Evolutionary conservation across 2,888 invertebrate species (phyloP).

Genomic region (Thera britannica): DNA sequence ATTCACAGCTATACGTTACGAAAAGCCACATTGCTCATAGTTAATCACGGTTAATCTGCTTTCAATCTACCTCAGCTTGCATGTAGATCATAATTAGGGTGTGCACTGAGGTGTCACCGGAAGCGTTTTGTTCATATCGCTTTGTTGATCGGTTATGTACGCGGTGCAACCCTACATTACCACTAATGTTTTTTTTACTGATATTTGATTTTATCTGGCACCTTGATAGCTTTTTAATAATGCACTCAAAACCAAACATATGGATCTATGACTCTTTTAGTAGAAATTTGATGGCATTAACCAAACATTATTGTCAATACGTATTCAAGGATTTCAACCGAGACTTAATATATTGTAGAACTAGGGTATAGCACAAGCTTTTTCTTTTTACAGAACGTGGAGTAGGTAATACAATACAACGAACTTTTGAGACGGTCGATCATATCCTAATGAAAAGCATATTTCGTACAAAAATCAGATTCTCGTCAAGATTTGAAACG

Average conservation of each 20-base stretch:
- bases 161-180: slow-evolving; percentile 58
- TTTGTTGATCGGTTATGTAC: slow-evolving; percentile 56
- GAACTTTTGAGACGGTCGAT: slow-evolving; percentile 30
- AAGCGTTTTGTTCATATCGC: slow-evolving; percentile 77
- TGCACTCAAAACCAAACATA: slow-evolving; percentile 4
- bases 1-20: slow-evolving; percentile 38
- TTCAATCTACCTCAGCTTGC: slow-evolving; percentile 67
- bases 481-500: too few species aligned
- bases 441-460: too few species aligned
- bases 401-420: background rate
- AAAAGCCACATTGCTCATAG: slow-evolving; percentile 59
- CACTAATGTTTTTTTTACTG: slow-evolving; percentile 44
- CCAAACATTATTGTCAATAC: background rate
- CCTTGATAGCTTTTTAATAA: slow-evolving; percentile 28
- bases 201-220: slow-evolving; percentile 24
- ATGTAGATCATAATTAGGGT: slow-evolving; percentile 77
- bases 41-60: slow-evolving; percentile 74
- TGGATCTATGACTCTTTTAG: background rate
- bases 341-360: too few species aligned
- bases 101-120: slow-evolving; percentile 67
- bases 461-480: too few species aligned
- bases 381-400: background rate
- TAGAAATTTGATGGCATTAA: too few species aligned
- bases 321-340: background rate
- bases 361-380: background rate